Evolutionary conservation across 2,113 vertebrate species (phyloP).

Genomic region (Eidolon helvum): DNA sequence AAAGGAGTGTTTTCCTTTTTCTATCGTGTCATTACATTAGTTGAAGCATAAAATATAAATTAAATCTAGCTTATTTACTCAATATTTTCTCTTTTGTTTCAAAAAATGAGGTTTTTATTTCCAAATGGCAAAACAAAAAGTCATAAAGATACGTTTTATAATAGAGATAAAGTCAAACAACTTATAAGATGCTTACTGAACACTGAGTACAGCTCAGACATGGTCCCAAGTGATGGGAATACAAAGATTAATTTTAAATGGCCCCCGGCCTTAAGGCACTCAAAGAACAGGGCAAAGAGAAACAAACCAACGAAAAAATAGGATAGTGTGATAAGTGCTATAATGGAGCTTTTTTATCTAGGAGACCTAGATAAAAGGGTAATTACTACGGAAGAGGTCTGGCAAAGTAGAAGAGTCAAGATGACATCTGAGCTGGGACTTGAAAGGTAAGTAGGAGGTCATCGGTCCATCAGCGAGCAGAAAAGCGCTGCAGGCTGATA

Average conservation of each 20-base stretch:
- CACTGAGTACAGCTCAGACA: not conserved
- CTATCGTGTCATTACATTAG: no score
- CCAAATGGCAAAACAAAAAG: not conserved
- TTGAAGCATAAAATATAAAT: not conserved
- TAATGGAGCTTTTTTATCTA: not conserved
- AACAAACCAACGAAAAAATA: not conserved
- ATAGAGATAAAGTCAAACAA: not conserved
- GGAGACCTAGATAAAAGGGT: not conserved
- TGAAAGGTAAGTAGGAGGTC: not conserved
- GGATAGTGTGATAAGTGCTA: not conserved
- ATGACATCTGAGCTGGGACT: not conserved
- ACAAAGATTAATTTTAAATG: not conserved
- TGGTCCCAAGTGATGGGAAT: not conserved
- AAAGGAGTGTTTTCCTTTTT: not conserved
- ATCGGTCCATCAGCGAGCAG: not conserved
- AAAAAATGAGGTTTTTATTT: not conserved
- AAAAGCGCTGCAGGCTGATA: not conserved
- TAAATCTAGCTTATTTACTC: not conserved
- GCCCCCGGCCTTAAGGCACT: not conserved
- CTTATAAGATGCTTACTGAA: not conserved
- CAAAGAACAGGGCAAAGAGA: not conserved
- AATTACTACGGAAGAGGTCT: not conserved
- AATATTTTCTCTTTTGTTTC: not conserved
- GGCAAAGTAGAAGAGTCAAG: not conserved
- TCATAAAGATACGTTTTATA: not conserved